A percentile compares a stretch with the other conserved stretches of the same genome.
These are phyloP conservation scores for Coryphaenoides rupestris DNA, from an alignment of 2,113 vertebrate genomes.

Conservation along the genomic window DNA sequence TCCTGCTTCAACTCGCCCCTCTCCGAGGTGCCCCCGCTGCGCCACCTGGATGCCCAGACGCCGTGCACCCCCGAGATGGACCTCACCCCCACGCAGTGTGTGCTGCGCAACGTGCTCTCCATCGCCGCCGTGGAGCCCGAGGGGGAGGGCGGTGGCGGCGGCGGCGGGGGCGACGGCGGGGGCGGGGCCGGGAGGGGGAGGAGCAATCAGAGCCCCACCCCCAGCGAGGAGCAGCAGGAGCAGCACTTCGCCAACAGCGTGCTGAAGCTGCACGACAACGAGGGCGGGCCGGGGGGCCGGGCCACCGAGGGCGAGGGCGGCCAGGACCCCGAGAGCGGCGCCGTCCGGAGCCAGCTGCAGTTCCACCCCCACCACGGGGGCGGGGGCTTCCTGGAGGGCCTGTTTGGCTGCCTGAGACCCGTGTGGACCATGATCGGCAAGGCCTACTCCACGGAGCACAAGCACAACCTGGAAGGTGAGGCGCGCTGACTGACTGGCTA, in stretches of 20 bases:
- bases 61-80: conserved; percentile 89
- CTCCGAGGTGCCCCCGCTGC: conserved; percentile 80
- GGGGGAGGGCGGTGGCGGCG: conserved; percentile 35
- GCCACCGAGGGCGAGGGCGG: conserved; percentile 61
- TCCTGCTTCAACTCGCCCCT: conserved; percentile 82
- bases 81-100: conserved; percentile 91
- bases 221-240: conserved; percentile 81
- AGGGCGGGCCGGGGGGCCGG: conserved; percentile 56
- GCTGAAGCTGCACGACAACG: conserved; percentile 85
- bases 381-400: conserved; percentile 88
- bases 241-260: conserved; percentile 88
- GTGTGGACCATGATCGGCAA: conserved; percentile 97
- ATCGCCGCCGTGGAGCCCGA: conserved; percentile 66
- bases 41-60: conserved; percentile 82
- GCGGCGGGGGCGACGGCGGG: conserved; percentile 8
- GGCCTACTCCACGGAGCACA: conserved; percentile 92
- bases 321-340: conserved; percentile 50
- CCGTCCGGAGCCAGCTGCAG: conserved; percentile 72
- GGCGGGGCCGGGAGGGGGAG: conserved; percentile 38
- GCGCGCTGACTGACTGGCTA: conserved; percentile 3
- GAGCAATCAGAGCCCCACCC: conserved; percentile 70
- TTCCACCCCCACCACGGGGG: conserved; percentile 80
- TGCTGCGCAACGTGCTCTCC: conserved; percentile 88
- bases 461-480: conserved; percentile 86
- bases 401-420: conserved; percentile 89